Evolutionary conservation across 1,140 invertebrate species (phyloP), one percentile per base, ranked within the genome.

Genomic region (Scaptomyza graminum): DNA sequence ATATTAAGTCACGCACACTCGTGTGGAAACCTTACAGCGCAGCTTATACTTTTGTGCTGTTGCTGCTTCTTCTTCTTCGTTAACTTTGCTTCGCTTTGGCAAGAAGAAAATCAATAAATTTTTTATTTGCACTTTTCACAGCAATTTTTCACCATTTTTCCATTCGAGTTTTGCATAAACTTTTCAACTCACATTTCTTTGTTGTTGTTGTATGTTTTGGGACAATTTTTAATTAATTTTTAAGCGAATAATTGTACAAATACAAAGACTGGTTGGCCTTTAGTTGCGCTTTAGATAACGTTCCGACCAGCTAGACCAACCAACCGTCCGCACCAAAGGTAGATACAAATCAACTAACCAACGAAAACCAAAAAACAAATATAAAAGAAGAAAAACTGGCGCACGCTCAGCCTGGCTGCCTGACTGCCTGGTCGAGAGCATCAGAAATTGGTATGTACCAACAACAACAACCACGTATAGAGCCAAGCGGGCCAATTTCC

Each of bases 271-370:
- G 82, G 83, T 87, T 85, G 87, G 69, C 55, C 55, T 74, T 52
- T 55, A 51, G 65, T 77, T 61, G 61, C 70, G 75, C 61, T 65
- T 65, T 66, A 70, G 72, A 68, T 68, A 83, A 64, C 73, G 84
- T 76, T 78, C 64, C 62, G 59, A 72, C 83, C 83, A 79, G 79
- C 72, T 62, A 88, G 59, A 72, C 83, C 83, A 79, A 82, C 72
- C 65, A 88, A 79, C 83, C 83, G 83, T 88, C 84, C 83, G 83
- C 83, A 88, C 84, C 83, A 88, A 88, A 89, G 84, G 84, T 88
- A 85, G 81, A 85, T 85, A 85, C 83, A 87, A 87, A 87, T 87
- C 77, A 78, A 85, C 74, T 87, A 70, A 83, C 69, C 37, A 41
- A 41, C 37, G n/a, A n/a, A 41, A 41, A 41, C 37, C 37, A 41